A percentile compares a stretch with the other conserved stretches of the same genome.
Evolutionary conservation across 2,888 invertebrate genomes (phyloP).

Genomic region (Melieria omissa): DNA sequence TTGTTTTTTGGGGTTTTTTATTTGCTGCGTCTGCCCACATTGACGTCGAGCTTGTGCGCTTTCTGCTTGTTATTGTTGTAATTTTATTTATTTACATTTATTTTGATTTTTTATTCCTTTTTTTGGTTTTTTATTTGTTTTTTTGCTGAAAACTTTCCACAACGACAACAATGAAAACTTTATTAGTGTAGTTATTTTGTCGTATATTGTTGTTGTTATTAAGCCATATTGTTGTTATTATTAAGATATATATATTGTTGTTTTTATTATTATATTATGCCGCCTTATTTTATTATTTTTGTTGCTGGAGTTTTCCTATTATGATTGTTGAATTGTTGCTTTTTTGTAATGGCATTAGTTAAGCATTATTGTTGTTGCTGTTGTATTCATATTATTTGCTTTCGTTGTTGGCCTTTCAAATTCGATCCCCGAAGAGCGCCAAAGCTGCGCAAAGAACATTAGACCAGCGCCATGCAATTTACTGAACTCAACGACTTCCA

Average conservation of each 20-base stretch:
- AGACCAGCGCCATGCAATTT: too few relatives aligned
- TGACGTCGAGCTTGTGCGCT: too few relatives aligned
- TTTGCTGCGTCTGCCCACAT: neutral
- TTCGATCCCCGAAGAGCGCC: too few relatives aligned
- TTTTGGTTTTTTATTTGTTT: too few relatives aligned
- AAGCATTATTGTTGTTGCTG: too few relatives aligned
- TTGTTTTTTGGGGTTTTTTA: neutral
- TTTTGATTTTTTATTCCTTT: neutral
- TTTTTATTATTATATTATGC: neutral
- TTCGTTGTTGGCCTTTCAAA: too few relatives aligned
- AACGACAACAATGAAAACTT: neutral
- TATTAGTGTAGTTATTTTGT: neutral
- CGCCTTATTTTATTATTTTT: neutral
- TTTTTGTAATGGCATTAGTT: too few relatives aligned
- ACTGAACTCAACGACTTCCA: too few relatives aligned
- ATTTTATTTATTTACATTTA: conserved; percentile 14
- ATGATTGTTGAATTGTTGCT: too few relatives aligned
- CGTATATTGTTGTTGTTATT: neutral
- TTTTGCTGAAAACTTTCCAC: conserved; percentile 1
- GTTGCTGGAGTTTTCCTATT: too few relatives aligned
- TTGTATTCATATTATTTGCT: too few relatives aligned
- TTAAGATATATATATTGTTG: neutral
- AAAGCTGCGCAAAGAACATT: too few relatives aligned
- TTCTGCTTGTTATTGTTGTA: neutral
- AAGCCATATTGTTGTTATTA: neutral